Base-by-base conservation (phyloP, 1,140 invertebrate genomes). In the Neodiprion fabricii region DNA sequence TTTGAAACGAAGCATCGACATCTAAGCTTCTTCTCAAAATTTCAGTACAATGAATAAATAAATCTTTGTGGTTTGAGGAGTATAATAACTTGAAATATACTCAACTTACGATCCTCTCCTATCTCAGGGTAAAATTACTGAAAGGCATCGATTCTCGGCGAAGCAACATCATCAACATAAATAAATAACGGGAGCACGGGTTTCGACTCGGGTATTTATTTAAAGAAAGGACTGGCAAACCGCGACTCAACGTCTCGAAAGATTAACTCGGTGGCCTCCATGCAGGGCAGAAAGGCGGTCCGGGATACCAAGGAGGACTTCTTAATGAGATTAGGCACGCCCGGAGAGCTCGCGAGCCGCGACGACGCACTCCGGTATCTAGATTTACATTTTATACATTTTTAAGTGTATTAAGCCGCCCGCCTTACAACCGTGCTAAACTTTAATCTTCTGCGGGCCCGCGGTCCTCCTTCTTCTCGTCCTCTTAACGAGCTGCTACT, bases 361-460 rank as follows among this genome's bases (percentile, higher is more conserved):
- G 85, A 84, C 84, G 86, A 87, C 85, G 86, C 84, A 85, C 81
- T 84, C 79, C 75, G 81, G 82, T 61, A 2, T 40, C 81, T 83
- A 83, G 80, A 87, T 88, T 86, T 86, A 85, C 85, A 87, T 85
- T 87, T 86, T 85, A 85, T 85, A 85, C 84, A 87, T 88, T 88
- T 87, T 86, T 87, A 88, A 88, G 85, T 61, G 53, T 61, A 61
- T 61, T 61, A 61, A 61, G 53, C n/a, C 77, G 84, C 77, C 4
- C 67, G 67, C 79, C 83, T 82, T 80, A 81, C 77, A 23, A 67
- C n/a, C 9, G 50, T 73, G 70, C 74, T 74, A 23, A 40, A 65
- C 74, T 73, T 69, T 72, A 76, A 74, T 72, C 74, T 74, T 49
- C 21, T 8, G 68, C 70, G 28, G 7, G 28, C 1, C 40, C 65